Percentiles rank a stretch among this genome's conserved stretches.
These are phyloP conservation scores for Suillia variegata DNA, from an alignment of 2,888 invertebrate genomes.

Conservation along the genomic window DNA sequence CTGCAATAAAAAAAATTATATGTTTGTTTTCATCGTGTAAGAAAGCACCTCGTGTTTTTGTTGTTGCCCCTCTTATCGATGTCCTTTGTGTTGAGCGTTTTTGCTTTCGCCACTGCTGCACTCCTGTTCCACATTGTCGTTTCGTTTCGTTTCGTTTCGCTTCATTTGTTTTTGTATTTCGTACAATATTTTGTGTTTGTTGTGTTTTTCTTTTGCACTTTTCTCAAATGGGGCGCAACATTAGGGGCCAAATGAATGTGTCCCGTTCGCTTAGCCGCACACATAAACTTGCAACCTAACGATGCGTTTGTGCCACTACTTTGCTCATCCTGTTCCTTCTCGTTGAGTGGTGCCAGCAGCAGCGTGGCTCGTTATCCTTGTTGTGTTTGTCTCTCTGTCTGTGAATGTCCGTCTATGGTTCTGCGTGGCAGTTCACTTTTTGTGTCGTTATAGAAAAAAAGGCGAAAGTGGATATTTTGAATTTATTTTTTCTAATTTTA, in stretches of 20 bases:
- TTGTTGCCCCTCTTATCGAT: not conserved
- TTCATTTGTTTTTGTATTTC: constrained; percentile 12
- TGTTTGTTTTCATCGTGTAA: not conserved
- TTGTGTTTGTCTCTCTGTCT: not conserved
- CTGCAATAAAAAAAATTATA: no score
- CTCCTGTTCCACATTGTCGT: constrained; percentile 11
- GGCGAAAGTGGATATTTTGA: no score
- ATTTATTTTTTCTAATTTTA: not conserved
- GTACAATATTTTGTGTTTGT: not conserved
- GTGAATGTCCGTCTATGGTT: not conserved
- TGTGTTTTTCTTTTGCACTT: not conserved
- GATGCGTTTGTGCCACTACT: constrained; percentile 30
- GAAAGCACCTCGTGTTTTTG: not conserved
- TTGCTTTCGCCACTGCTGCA: constrained; percentile 1
- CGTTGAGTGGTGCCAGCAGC: not conserved
- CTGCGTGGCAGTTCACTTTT: not conserved
- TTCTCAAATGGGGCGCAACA: constrained; percentile 9
- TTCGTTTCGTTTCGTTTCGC: constrained; percentile 14
- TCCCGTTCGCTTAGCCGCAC: constrained; percentile 13
- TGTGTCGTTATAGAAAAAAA: no score
- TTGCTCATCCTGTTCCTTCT: no score
- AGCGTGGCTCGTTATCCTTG: not conserved
- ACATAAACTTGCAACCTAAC: constrained; percentile 37
- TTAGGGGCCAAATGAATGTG: constrained; percentile 21
- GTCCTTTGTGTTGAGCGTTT: not conserved